Evolutionary conservation across 2,888 invertebrate species (phyloP), one percentile per base, ranked within the genome.

Genomic region (Hermaeophaga mercurialis): DNA sequence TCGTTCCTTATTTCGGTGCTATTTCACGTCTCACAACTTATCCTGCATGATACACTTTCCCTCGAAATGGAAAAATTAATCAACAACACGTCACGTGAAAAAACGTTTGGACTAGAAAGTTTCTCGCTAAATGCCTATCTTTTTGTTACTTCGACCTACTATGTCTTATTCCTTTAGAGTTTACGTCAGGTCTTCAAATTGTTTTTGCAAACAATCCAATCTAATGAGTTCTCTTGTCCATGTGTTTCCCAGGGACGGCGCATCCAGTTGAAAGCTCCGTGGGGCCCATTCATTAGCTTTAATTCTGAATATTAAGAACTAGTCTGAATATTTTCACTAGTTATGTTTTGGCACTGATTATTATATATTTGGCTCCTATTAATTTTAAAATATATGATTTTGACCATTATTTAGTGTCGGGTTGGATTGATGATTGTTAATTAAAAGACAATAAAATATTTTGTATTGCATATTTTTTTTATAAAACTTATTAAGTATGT

Each of bases 161-260:
- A 49, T 22, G 41, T 56, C 56, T 56, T 49, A 49, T 36, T 55
- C 28, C 50, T 31, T 45, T 50, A 14, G 28, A 50, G 45, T 39
- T 38, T 45, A 41, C 31, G 54, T 50, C 39, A 38, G 49, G 36
- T 55, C 49, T 44, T 55, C 49, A 19, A 50, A 56, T 56, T 50
- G 56, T 50, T 56, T 56, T 56, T 56, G 45, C 50, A 45, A 56
- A 50, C 56, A 56, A 56, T 56, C 56, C 45, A 26, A 39, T 56
- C 56, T 56, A 50, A 56, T 56, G 56, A 56, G 50, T 50, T 56
- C 50, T 45, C 39, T 48, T 50, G 49, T 56, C 56, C 44, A 22
- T 14, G 22, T 14, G 12, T 18, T 26, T 1, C 1, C 19, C 43
- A 14, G 24, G 6, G 24, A 6, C 12, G 31, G 31, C n/a, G n/a